Conservation (phyloP, 1,140 invertebrate species). For the Bombus confusus region DNA sequence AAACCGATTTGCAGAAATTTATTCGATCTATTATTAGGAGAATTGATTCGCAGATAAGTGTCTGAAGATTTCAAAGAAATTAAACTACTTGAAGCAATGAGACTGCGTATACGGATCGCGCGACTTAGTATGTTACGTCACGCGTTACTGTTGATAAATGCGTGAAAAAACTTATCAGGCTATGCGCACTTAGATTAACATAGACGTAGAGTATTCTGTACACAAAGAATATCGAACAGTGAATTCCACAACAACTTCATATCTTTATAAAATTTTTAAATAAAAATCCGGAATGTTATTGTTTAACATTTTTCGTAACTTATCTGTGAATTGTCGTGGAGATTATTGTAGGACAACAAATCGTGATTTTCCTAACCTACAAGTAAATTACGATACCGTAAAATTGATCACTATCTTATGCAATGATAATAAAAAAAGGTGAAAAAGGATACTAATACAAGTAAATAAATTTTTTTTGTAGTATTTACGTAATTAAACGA, state of each 20-base stretch:
- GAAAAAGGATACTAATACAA: not conserved
- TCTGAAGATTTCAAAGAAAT: not conserved
- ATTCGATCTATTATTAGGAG: not conserved
- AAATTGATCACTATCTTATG: not conserved
- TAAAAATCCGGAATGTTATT: not conserved
- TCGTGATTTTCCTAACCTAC: not conserved
- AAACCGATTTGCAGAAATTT: not conserved
- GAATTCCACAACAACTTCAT: not conserved
- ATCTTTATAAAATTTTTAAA: not conserved
- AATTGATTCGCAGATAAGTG: not conserved
- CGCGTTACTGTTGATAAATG: conserved; percentile 39
- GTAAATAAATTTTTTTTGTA: no score
- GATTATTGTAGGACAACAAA: not conserved
- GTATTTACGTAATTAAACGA: not conserved
- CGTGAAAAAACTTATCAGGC: conserved; percentile 16
- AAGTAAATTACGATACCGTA: not conserved
- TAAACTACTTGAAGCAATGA: not conserved
- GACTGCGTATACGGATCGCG: conserved; percentile 5
- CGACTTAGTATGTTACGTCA: conserved; percentile 14
- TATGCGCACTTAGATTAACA: not conserved
- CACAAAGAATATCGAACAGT: not conserved
- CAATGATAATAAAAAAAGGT: not conserved
- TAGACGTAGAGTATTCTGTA: not conserved
- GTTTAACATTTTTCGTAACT: not conserved
- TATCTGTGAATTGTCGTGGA: not conserved